Evolutionary conservation across 2,888 invertebrate genomes (phyloP).

Genomic region (Oligia latruncula): DNA sequence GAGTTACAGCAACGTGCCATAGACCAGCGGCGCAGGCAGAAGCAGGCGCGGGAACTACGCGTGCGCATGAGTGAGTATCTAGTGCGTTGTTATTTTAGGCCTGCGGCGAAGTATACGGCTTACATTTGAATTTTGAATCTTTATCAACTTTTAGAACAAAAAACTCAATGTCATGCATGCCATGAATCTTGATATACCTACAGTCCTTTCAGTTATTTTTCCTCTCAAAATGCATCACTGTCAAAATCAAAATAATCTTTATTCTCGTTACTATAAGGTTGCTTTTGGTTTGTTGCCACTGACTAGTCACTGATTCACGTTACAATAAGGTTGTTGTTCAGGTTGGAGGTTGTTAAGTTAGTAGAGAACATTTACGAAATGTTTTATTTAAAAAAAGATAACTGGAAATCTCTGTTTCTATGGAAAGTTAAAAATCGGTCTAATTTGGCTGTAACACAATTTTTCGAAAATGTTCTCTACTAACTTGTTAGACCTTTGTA

Average conservation of each 20-base stretch:
- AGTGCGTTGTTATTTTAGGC: neutral
- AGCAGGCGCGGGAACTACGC: constrained; percentile 66
- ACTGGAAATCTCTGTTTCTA: too few relatives aligned
- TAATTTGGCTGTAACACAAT: too few relatives aligned
- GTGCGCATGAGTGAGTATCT: constrained; percentile 68
- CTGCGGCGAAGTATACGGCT: neutral
- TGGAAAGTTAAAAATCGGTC: too few relatives aligned
- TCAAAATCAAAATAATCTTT: neutral
- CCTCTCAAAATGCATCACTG: neutral
- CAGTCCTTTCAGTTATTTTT: neutral
- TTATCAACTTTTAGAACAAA: neutral
- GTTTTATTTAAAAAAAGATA: too few relatives aligned
- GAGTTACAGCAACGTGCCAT: constrained; percentile 82
- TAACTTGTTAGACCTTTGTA: too few relatives aligned
- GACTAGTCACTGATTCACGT: too few relatives aligned
- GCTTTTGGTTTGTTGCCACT: too few relatives aligned
- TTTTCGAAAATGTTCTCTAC: too few relatives aligned
- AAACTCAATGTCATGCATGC: neutral
- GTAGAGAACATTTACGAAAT: too few relatives aligned
- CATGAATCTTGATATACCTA: neutral
- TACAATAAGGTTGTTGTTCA: too few relatives aligned
- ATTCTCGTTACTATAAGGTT: neutral
- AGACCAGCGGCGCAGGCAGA: constrained; percentile 84
- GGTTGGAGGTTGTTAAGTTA: too few relatives aligned
- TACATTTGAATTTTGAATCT: neutral